Percentiles rank a stretch among this genome's conserved stretches.
Conservation (phyloP, 1,140 invertebrate species). For the Druon quercuslanigerum region DNA sequence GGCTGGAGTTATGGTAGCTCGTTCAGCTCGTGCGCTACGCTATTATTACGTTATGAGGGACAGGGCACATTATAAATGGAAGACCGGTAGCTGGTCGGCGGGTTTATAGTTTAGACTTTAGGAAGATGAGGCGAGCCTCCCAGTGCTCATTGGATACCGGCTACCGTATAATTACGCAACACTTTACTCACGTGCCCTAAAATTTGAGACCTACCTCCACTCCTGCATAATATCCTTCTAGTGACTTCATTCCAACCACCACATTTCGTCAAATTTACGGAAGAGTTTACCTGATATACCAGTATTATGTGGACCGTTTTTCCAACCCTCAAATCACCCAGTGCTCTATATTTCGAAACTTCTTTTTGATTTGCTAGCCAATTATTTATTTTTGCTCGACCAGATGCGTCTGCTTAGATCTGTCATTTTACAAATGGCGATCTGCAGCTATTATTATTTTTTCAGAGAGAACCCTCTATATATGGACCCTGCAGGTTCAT, state of each 20-base stretch:
- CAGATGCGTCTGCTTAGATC: conserved; percentile 34
- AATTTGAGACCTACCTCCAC: conserved; percentile 51
- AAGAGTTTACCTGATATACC: too few relatives aligned
- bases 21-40: conserved; percentile 54
- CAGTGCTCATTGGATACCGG: conserved; percentile 41
- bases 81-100: conserved; percentile 70
- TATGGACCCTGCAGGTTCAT: conserved; percentile 47
- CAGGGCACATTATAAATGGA: conserved; percentile 70
- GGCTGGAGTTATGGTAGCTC: conserved; percentile 66
- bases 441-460: conserved; percentile 17
- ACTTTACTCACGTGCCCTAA: conserved; percentile 55
- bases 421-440: conserved; percentile 48
- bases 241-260: conserved; percentile 59
- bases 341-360: neutral
- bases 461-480: conserved; percentile 32
- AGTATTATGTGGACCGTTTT: too few relatives aligned
- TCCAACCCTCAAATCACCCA: conserved; percentile 12
- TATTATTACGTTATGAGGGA: conserved; percentile 71
- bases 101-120: conserved; percentile 71
- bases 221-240: conserved; percentile 42
- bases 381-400: conserved; percentile 25
- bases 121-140: conserved; percentile 59
- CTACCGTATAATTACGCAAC: conserved; percentile 74
- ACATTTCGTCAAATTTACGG: conserved; percentile 55
- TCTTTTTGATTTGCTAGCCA: neutral